These are phyloP conservation scores for Anolis carolinensis DNA, from an alignment of 2,113 vertebrate genomes.

Conservation along the genomic window DNA sequence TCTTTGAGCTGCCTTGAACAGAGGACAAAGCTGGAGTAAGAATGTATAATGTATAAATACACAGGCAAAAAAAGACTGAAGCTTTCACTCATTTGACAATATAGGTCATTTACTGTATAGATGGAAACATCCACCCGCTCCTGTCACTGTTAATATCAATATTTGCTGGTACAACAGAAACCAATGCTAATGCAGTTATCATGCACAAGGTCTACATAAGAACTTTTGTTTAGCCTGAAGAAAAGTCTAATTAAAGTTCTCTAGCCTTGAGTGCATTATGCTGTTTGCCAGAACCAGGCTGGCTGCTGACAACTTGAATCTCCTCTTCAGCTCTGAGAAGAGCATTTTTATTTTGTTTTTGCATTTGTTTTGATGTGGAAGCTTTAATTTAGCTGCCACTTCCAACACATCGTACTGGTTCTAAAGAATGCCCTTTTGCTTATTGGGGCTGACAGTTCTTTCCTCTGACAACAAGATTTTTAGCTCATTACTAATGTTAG, in stretches of 20 bases:
- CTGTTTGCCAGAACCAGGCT: constrained; percentile 61
- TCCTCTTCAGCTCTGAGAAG: constrained; percentile 56
- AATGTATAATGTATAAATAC: not conserved
- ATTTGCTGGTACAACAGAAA: constrained; percentile 37
- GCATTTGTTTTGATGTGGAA: constrained; percentile 62
- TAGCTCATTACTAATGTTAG: constrained; percentile 42
- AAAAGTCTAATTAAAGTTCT: constrained; percentile 67
- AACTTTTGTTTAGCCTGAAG: constrained; percentile 59
- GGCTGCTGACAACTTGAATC: constrained; percentile 68
- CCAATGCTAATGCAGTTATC: constrained; percentile 50
- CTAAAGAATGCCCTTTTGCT: constrained; percentile 56
- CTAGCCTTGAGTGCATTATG: constrained; percentile 48
- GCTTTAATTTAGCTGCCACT: constrained; percentile 68
- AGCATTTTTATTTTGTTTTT: constrained; percentile 44
- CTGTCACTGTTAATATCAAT: constrained; percentile 60
- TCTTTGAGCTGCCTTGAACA: not conserved
- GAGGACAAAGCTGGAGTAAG: not conserved
- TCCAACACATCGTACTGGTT: constrained; percentile 54
- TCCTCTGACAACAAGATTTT: constrained; percentile 16
- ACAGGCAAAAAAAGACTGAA: not conserved
- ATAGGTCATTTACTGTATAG: constrained; percentile 5
- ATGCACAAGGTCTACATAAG: constrained; percentile 43
- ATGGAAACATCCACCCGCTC: constrained; percentile 4
- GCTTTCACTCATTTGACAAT: constrained; percentile 36
- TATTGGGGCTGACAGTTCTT: constrained; percentile 52